Evolutionary conservation across 1,140 invertebrate species (phyloP).

Genomic region (Pseudomyrmex cubaensis): DNA sequence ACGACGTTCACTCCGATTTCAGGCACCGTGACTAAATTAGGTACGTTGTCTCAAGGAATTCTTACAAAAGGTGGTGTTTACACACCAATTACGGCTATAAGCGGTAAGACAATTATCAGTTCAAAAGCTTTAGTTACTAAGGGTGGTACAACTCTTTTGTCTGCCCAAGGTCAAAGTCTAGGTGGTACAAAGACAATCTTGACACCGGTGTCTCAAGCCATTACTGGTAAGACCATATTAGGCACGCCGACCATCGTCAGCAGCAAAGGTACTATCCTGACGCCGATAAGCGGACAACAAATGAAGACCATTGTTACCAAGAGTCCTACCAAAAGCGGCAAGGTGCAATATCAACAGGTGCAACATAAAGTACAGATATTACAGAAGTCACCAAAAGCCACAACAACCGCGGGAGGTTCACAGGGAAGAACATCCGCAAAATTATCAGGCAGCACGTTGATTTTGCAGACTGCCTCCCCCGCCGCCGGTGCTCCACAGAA

Average conservation of each 20-base stretch:
- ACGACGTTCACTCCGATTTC: constrained; percentile 76
- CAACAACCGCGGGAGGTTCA: constrained; percentile 60
- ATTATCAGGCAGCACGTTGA: constrained; percentile 65
- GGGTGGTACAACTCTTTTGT: constrained; percentile 71
- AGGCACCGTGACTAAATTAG: constrained; percentile 70
- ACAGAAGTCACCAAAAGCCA: constrained; percentile 75
- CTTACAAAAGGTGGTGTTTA: constrained; percentile 78
- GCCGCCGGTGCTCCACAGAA: constrained; percentile 21
- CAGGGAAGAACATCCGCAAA: constrained; percentile 64
- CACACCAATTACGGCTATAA: constrained; percentile 74
- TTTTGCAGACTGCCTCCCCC: constrained; percentile 72
- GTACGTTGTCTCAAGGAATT: constrained; percentile 74
- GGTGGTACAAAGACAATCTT: constrained; percentile 86
- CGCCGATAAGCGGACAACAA: constrained; percentile 83
- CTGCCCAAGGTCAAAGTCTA: constrained; percentile 64
- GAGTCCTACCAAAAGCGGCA: constrained; percentile 76
- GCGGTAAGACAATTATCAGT: constrained; percentile 75
- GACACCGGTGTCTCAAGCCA: constrained; percentile 75
- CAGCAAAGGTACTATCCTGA: constrained; percentile 83
- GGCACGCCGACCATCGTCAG: constrained; percentile 74
- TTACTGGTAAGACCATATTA: constrained; percentile 74
- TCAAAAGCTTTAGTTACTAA: constrained; percentile 77
- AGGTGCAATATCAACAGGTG: constrained; percentile 77
- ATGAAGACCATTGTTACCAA: constrained; percentile 83
- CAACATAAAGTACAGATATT: constrained; percentile 78